Evolutionary conservation across 2,888 invertebrate species (phyloP).

Genomic region (Hirtodrosophila trivittata): DNA sequence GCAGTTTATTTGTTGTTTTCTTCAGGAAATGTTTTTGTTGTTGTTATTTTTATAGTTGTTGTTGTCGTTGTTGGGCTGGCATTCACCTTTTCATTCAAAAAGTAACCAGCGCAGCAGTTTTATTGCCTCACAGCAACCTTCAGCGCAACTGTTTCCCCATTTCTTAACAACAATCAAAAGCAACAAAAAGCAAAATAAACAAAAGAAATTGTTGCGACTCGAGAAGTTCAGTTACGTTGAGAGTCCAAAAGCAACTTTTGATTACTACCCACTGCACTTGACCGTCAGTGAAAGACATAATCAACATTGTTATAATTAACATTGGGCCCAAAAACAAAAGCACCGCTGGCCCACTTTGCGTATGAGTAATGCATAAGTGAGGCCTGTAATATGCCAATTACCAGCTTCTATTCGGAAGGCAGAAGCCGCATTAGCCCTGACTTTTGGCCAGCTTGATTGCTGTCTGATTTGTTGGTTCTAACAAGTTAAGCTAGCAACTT

Average conservation of each 20-base stretch:
- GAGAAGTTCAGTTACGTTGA: conserved; percentile 41
- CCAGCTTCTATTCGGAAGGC: conserved; percentile 7
- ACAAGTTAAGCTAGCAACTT: not conserved
- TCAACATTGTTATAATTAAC: conserved; percentile 52
- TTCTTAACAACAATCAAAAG: conserved; percentile 39
- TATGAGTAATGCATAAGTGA: conserved; percentile 52
- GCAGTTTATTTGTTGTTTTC: not conserved
- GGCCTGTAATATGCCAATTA: conserved; percentile 45
- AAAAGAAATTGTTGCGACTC: conserved; percentile 29
- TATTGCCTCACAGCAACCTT: conserved; percentile 60
- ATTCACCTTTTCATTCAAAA: conserved; percentile 57
- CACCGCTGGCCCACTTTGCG: conserved; percentile 45
- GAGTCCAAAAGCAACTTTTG: conserved; percentile 29
- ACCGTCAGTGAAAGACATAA: conserved; percentile 58
- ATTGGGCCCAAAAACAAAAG: conserved; percentile 30
- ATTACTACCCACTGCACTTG: conserved; percentile 45
- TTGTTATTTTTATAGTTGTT: conserved; percentile 11
- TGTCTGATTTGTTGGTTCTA: not conserved
- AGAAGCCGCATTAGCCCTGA: conserved; percentile 28
- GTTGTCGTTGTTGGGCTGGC: conserved; percentile 26
- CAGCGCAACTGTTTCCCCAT: conserved; percentile 65
- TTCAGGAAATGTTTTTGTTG: conserved; percentile 30
- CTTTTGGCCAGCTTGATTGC: conserved; percentile 6
- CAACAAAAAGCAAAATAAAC: conserved; percentile 9
- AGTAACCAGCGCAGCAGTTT: conserved; percentile 48